Evolutionary conservation across 2,888 invertebrate genomes (phyloP), one percentile per base, ranked within the genome.

Genomic region (Lochmaea crataegi): DNA sequence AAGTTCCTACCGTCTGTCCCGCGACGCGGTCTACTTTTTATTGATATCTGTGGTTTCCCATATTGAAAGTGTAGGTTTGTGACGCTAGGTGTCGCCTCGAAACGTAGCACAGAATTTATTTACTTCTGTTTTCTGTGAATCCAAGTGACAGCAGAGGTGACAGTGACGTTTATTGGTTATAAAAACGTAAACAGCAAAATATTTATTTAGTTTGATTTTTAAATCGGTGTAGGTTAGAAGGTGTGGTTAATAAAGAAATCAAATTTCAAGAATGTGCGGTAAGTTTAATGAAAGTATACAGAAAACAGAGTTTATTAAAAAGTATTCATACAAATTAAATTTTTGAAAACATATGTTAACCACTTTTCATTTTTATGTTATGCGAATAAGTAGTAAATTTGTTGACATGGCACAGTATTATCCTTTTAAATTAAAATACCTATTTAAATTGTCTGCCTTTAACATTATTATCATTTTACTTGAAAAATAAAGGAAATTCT

Each of bases 161-260:
- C 60, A 60, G 12, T 69, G 69, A 69, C 69, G 26, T 69, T 69
- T 69, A 69, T 69, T 61, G 61, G 63, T 69, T 72, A 72, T 75
- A 74, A 75, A 75, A 72, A 68, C 72, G 66, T 72, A 69, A 66
- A 69, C 72, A 67, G 65, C 42, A 63, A 75, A 70, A 75, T 65
- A 66, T 69, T 63, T 67, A 42, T 72, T 75, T 75, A 75, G 75
- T 75, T 48, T 57, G 71, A 68, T 22, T 68, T 51, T 71, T 48
- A 63, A 70, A 63, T 65, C 65, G 14, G 53, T 53, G 53, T 51
- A 16, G 65, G 53, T 16, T 58, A 58, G 61, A 38, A 22, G 63
- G 48, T 65, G 38, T 38, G n/a, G 11, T 26, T 9, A 16, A 56
- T 53, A 22, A 48, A 68, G 7, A 38, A 38, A 68, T 42, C 14